Evolutionary conservation across 2,797 vertebrate genomes (phyloP).

Genomic region (Pipistrellus pygmaeus): DNA sequence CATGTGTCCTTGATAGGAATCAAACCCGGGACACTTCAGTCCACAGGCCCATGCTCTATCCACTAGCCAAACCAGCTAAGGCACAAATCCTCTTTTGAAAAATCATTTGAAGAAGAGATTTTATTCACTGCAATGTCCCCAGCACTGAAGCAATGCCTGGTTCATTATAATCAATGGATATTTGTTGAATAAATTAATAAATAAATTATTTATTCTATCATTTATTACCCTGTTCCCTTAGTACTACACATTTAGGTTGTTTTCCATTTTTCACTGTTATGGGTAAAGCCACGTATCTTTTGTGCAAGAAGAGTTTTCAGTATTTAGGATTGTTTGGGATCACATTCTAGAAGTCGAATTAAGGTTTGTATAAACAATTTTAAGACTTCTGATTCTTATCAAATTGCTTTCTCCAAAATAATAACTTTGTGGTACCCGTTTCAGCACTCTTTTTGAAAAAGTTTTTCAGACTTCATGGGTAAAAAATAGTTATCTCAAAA

Average conservation of each 20-base stretch:
- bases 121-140: not conserved
- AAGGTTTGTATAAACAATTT: not conserved
- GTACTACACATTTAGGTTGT: not conserved
- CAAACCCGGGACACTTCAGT: no score
- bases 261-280: slow-evolving; percentile 33
- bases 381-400: not conserved
- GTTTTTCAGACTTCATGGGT: not conserved
- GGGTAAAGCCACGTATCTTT: not conserved
- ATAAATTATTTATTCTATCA: not conserved
- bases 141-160: not conserved
- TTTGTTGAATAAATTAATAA: not conserved
- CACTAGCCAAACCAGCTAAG: no score
- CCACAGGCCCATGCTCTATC: no score
- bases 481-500: slow-evolving; percentile 24
- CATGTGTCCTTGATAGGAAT: no score
- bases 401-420: not conserved
- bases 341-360: slow-evolving; percentile 35
- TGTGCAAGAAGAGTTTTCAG: slow-evolving; percentile 5
- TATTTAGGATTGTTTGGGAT: slow-evolving; percentile 34
- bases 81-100: slow-evolving; percentile 49
- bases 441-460: not conserved
- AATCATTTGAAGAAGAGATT: not conserved
- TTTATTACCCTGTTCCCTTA: not conserved
- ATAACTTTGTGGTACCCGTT: not conserved
- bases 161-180: not conserved